Base-by-base conservation (phyloP, 2,888 invertebrate species). In the Abscondita cerata region DNA sequence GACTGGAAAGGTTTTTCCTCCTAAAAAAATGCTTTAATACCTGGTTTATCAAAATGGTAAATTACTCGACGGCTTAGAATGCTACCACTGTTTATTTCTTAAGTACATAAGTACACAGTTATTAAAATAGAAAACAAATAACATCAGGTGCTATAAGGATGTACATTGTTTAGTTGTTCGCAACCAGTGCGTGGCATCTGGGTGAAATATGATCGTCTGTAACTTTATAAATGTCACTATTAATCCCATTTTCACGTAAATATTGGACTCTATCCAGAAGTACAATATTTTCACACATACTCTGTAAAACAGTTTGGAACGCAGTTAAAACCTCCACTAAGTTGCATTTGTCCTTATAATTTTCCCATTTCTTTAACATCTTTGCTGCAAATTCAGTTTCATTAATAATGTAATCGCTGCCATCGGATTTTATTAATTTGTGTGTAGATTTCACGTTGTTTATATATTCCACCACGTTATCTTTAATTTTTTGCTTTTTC, bases 171-270 rank as follows among this genome's bases (percentile, higher is more conserved):
- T 53, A 53, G 78, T 87, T 87, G 71, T 76, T 76, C 56, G 85
- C 86, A 66, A 87, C 73, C 65, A 89, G 77, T 33, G 85, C 88
- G 69, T 84, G 81, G 76, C 89, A 88, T 71, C 89, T 82, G 0
- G 90, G 89, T n/a, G 90, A 90, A 67, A 86, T 78, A 58, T 78
- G 78, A 66, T 86, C 86, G 74, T 89, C 80, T 62, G 87, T 83
- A 61, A 89, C 83, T 76, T 85, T 86, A 69, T 84, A 83, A 68
- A 83, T 83, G 51, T 76, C 79, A 78, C 77, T 85, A 71, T 73
- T 77, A 69, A 81, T 54, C 13, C 80, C 76, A n/a, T 73, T 72
- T 50, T 78, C 75, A 41, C 74, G 75, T 59, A 86, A 75, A 72
- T 79, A 84, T 66, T 81, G 81, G 15, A 85, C 73, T 61, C 85